Evolutionary conservation across 2,797 vertebrate genomes (phyloP).

Genomic region (Muraenolepis orangiensis): DNA sequence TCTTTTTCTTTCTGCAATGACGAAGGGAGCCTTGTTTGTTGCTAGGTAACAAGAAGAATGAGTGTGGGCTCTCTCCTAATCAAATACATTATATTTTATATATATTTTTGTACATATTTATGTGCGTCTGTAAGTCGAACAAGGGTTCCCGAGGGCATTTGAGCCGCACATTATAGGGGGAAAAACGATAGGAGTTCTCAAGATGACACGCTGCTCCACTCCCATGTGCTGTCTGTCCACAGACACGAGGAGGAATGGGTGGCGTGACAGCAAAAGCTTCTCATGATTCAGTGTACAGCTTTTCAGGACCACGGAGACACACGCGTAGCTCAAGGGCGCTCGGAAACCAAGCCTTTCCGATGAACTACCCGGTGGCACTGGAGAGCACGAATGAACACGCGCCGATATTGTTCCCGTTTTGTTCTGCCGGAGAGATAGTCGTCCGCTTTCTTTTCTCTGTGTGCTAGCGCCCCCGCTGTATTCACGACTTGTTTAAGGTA

Average conservation of each 20-base stretch:
- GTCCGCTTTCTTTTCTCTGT: too few relatives aligned
- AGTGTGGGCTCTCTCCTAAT: constrained; percentile 77
- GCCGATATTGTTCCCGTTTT: too few relatives aligned
- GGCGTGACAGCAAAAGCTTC: too few relatives aligned
- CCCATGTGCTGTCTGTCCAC: not conserved
- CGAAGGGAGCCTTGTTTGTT: constrained; percentile 79
- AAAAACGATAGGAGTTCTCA: not conserved
- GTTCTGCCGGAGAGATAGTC: too few relatives aligned
- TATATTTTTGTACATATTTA: constrained; percentile 62
- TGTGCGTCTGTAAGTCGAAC: constrained; percentile 52
- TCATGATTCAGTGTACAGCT: too few relatives aligned
- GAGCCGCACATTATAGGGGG: not conserved
- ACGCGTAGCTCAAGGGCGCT: too few relatives aligned
- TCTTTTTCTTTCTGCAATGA: constrained; percentile 66
- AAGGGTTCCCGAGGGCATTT: constrained; percentile 12
- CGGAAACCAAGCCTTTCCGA: too few relatives aligned
- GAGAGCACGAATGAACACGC: too few relatives aligned
- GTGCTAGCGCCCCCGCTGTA: too few relatives aligned
- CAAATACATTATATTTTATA: constrained; percentile 59
- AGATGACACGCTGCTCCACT: not conserved
- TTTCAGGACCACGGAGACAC: too few relatives aligned
- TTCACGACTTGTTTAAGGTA: not conserved
- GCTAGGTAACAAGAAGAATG: constrained; percentile 81
- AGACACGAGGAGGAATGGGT: too few relatives aligned
- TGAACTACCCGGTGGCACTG: too few relatives aligned